Conservation (phyloP, 1,140 invertebrate genomes). For the Aphaenogaster rudis region DNA sequence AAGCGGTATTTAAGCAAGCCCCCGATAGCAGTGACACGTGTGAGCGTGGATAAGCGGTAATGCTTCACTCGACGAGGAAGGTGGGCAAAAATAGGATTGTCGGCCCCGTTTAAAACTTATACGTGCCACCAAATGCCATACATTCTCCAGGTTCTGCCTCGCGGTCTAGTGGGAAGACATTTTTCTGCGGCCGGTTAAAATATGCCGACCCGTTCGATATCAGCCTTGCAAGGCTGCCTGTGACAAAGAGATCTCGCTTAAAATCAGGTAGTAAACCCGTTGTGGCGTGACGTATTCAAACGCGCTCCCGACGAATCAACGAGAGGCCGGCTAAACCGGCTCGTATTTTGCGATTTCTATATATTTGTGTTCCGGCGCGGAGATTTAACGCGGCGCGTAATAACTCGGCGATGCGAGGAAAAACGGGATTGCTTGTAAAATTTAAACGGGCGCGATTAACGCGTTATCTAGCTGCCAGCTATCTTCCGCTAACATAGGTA, state of each 20-base stretch:
- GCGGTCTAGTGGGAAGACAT: slow-evolving; percentile 52
- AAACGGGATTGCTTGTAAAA: slow-evolving; percentile 32
- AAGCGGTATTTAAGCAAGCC: slow-evolving; percentile 59
- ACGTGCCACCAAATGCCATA: slow-evolving; percentile 42
- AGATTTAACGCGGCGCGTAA: slow-evolving; percentile 14
- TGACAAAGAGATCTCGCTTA: slow-evolving; percentile 72
- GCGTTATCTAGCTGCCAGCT: not conserved
- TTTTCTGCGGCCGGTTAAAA: slow-evolving; percentile 69
- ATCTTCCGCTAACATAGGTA: not conserved
- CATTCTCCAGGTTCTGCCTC: slow-evolving; percentile 45
- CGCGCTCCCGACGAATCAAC: slow-evolving; percentile 64
- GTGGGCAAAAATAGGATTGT: slow-evolving; percentile 60
- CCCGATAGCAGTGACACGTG: slow-evolving; percentile 58
- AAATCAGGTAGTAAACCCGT: slow-evolving; percentile 66
- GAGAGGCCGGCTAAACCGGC: slow-evolving; percentile 17
- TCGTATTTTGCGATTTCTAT: slow-evolving; percentile 62
- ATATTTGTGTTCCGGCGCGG: slow-evolving; percentile 32
- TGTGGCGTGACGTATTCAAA: slow-evolving; percentile 64
- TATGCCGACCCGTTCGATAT: slow-evolving; percentile 52
- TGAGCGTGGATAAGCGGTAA: slow-evolving; percentile 60
- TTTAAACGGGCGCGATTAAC: slow-evolving; percentile 33
- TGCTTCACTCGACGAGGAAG: not conserved
- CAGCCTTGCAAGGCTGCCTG: slow-evolving; percentile 75
- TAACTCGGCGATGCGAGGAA: slow-evolving; percentile 45
- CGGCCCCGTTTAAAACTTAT: slow-evolving; percentile 17